phyloP scores from a whole-genome alignment of 2,888 invertebrate species.

The Margaritifera margaritifera region DNA sequence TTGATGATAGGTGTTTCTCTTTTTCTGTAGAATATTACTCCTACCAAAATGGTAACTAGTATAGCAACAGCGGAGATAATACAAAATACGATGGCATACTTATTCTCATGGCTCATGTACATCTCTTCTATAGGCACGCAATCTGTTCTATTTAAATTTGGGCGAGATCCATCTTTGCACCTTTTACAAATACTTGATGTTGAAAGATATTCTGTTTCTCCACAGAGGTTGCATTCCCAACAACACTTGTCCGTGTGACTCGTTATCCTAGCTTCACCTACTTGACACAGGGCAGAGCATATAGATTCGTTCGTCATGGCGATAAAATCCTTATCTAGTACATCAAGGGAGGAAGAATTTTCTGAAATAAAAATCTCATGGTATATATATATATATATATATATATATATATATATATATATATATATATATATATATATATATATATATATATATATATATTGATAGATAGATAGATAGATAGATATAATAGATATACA shows the following conservation, averaged over 20 bases:
- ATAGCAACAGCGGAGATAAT: slow-evolving; percentile 73
- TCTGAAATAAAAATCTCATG: too few relatives aligned
- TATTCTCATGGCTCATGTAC: slow-evolving; percentile 74
- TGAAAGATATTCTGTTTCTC: slow-evolving; percentile 70
- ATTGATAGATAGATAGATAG: too few relatives aligned
- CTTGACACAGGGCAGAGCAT: slow-evolving; percentile 30
- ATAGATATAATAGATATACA: too few relatives aligned
- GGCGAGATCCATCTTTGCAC: slow-evolving; percentile 72
- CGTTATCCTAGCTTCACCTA: slow-evolving; percentile 69
- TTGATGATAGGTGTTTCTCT: slow-evolving; percentile 77
- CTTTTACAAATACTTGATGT: slow-evolving; percentile 73
- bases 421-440: too few relatives aligned
- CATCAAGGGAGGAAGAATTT: too few relatives aligned
- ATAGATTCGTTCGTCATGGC: slow-evolving; percentile 10
- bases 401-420: too few relatives aligned
- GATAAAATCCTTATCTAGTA: too few relatives aligned
- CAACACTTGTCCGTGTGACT: slow-evolving; percentile 74
- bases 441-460: too few relatives aligned
- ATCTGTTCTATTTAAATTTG: slow-evolving; percentile 64
- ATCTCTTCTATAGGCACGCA: slow-evolving; percentile 74
- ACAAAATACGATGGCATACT: slow-evolving; percentile 73
- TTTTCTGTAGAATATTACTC: slow-evolving; percentile 75
- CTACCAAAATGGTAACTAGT: slow-evolving; percentile 73
- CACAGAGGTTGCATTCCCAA: slow-evolving; percentile 76
- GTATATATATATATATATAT: too few relatives aligned